Evolutionary conservation across 1,140 invertebrate genomes (phyloP).

Genomic region (Neodiprion pinetum): DNA sequence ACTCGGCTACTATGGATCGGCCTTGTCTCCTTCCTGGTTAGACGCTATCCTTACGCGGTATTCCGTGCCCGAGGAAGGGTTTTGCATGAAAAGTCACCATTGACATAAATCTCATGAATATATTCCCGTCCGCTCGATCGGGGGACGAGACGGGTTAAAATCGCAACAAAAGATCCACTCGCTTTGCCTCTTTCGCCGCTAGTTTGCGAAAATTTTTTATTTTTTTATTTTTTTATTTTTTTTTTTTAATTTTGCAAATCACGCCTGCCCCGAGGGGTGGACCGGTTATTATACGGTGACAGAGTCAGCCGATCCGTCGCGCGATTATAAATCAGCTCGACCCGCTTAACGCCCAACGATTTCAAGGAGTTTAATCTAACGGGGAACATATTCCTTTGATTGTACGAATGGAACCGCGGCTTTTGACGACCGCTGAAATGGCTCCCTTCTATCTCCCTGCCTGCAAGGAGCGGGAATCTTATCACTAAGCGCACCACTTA

Average conservation of each 20-base stretch:
- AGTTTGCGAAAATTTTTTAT: too few relatives aligned
- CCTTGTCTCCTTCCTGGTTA: slow-evolving; percentile 31
- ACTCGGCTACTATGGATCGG: slow-evolving; percentile 50
- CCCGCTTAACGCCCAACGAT: too few relatives aligned
- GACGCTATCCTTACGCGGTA: slow-evolving; percentile 18
- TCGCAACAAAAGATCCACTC: background rate
- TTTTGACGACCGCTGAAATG: background rate
- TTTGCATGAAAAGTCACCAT: slow-evolving; percentile 33
- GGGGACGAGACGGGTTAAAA: too few relatives aligned
- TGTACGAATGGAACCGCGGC: background rate
- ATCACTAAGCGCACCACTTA: background rate
- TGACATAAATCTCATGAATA: slow-evolving; percentile 34
- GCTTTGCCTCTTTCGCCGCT: slow-evolving; percentile 16
- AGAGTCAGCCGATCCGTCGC: too few relatives aligned
- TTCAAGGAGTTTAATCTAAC: too few relatives aligned
- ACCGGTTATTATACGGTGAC: slow-evolving; percentile 20
- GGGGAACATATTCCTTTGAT: background rate
- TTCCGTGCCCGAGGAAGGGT: slow-evolving; percentile 12
- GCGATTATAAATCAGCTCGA: background rate
- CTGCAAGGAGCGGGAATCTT: background rate
- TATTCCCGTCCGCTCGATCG: background rate
- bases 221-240: too few relatives aligned
- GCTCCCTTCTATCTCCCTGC: too few relatives aligned
- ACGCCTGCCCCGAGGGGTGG: slow-evolving; percentile 30
- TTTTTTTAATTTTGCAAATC: slow-evolving; percentile 29